These are phyloP conservation scores for Liparis tanakae DNA, from an alignment of 2,797 vertebrate genomes.

Conservation along the genomic window DNA sequence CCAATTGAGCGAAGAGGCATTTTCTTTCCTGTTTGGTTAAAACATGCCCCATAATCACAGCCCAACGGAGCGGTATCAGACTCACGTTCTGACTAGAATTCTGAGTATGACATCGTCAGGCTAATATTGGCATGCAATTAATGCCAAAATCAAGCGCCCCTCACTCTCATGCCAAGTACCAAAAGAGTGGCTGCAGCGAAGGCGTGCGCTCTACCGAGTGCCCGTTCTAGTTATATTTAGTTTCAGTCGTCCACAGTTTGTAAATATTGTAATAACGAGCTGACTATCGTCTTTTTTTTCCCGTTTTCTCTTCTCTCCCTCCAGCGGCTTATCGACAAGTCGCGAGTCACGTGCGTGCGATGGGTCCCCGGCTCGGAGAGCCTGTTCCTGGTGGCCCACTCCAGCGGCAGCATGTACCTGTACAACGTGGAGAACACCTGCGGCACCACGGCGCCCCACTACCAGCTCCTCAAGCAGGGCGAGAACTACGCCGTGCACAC, in stretches of 20 bases:
- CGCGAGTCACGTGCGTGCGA: constrained; percentile 97
- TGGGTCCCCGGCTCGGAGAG: constrained; percentile 99
- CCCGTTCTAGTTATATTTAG: too few relatives aligned
- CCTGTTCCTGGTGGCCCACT: constrained; percentile 97
- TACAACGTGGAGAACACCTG: constrained; percentile 98
- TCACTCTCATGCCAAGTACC: too few relatives aligned
- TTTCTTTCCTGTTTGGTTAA: too few relatives aligned
- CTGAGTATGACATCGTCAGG: too few relatives aligned
- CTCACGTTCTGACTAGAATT: too few relatives aligned
- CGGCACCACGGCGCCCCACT: constrained; percentile 95
- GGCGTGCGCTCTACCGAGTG: too few relatives aligned
- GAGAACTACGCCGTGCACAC: constrained; percentile 94
- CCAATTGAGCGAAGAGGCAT: too few relatives aligned
- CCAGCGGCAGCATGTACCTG: constrained; percentile 97
- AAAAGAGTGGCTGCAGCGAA: too few relatives aligned
- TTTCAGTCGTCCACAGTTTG: background rate
- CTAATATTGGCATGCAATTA: too few relatives aligned
- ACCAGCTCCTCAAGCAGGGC: constrained; percentile 98
- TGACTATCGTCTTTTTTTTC: constrained; percentile 14
- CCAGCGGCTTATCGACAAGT: constrained; percentile 99
- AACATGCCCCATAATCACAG: too few relatives aligned
- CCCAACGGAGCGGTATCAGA: too few relatives aligned
- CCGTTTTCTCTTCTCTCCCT: background rate
- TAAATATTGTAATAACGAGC: constrained; percentile 25
- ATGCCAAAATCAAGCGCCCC: too few relatives aligned